These are phyloP conservation scores for Pseudopipra pipra DNA, from an alignment of 2,113 vertebrate genomes.

Conservation along the genomic window DNA sequence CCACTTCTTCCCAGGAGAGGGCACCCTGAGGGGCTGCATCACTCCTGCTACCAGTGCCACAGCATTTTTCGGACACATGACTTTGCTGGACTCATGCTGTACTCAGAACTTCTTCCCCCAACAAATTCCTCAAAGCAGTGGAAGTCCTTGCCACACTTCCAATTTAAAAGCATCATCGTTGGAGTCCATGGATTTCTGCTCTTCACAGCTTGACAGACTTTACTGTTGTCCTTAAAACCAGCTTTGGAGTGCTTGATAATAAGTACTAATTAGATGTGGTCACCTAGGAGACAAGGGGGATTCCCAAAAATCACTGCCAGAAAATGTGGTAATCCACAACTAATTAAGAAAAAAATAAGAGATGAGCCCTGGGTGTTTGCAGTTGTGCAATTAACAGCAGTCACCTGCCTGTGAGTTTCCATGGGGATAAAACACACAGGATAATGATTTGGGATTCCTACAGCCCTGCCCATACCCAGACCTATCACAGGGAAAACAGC, in stretches of 20 bases:
- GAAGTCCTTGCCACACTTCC: neutral
- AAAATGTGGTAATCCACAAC: neutral
- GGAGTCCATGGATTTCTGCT: neutral
- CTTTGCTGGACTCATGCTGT: neutral
- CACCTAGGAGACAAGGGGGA: conserved; percentile 25
- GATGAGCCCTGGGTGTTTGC: neutral
- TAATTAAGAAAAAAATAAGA: neutral
- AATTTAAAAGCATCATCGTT: neutral
- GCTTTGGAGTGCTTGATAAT: conserved; percentile 18
- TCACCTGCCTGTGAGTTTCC: neutral
- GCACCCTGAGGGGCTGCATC: neutral
- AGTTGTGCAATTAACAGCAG: neutral
- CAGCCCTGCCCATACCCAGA: neutral
- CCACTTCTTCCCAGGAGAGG: neutral
- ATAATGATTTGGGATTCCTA: neutral
- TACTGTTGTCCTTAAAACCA: conserved; percentile 37
- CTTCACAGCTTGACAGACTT: neutral
- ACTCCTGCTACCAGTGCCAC: neutral
- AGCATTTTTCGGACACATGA: neutral
- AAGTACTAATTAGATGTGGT: conserved; percentile 6
- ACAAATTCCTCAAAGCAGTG: neutral
- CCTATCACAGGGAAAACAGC: neutral
- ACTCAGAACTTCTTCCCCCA: neutral
- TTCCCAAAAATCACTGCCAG: conserved; percentile 24
- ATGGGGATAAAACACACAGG: neutral